Percentiles rank a stretch among this genome's conserved stretches.
Evolutionary conservation across 2,888 invertebrate species (phyloP).

Genomic region (Aphrophora alni): DNA sequence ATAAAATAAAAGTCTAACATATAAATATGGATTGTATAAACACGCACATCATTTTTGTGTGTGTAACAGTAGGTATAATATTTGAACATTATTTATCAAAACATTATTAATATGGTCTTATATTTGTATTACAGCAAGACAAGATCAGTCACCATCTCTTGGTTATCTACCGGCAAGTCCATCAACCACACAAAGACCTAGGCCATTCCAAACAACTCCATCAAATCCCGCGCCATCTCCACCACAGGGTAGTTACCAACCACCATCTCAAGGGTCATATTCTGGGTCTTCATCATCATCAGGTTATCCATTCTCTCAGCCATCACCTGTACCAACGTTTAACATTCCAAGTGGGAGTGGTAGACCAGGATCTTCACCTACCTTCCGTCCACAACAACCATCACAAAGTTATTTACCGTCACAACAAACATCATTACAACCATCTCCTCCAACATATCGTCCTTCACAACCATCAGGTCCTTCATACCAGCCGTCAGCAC

Average conservation of each 20-base stretch:
- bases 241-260: slow-evolving; percentile 3
- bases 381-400: neutral
- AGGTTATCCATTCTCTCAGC: slow-evolving; percentile 31
- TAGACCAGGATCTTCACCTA: neutral
- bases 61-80: too few species aligned
- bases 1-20: too few species aligned
- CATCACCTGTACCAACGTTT: slow-evolving; percentile 30
- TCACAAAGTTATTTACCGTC: neutral
- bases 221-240: too few species aligned
- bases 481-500: neutral
- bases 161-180: slow-evolving; percentile 65
- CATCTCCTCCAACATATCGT: neutral
- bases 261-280: neutral
- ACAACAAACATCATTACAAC: neutral
- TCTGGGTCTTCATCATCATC: too few species aligned
- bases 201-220: slow-evolving; percentile 68
- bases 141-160: slow-evolving; percentile 59
- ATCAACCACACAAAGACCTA: slow-evolving; percentile 68
- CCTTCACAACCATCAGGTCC: slow-evolving; percentile 3
- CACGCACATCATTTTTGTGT: too few species aligned
- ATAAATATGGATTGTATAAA: too few species aligned
- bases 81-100: too few species aligned
- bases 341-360: slow-evolving; percentile 14
- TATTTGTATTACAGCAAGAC: slow-evolving; percentile 73
- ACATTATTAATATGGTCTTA: too few species aligned